These are phyloP conservation scores for Hylaeus volcanicus DNA, from an alignment of 1,140 invertebrate genomes.

Conservation along the genomic window DNA sequence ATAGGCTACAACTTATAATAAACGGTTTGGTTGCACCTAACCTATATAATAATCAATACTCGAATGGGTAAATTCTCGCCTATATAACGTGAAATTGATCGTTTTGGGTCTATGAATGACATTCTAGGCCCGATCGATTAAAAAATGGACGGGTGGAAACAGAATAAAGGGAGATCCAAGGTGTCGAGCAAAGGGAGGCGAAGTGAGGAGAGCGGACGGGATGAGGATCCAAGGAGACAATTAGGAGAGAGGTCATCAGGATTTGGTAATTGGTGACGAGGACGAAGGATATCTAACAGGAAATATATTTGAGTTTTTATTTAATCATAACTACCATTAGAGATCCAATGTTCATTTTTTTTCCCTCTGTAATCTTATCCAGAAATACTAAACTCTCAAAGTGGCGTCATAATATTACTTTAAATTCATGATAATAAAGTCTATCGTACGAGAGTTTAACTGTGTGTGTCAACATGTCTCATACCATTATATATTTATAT, in stretches of 20 bases:
- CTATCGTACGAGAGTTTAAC: conserved; percentile 77
- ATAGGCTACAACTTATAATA: conserved; percentile 75
- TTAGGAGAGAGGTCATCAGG: too few relatives aligned
- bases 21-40: conserved; percentile 67
- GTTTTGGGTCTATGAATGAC: conserved; percentile 53
- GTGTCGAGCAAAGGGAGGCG: not conserved
- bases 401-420: conserved; percentile 77
- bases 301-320: conserved; percentile 76
- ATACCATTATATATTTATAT: conserved; percentile 68
- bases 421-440: conserved; percentile 78
- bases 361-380: conserved; percentile 61
- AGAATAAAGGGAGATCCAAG: conserved; percentile 25
- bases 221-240: not conserved
- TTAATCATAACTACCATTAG: conserved; percentile 75
- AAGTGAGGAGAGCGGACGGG: not conserved
- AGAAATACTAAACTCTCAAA: conserved; percentile 76
- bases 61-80: conserved; percentile 37
- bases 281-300: conserved; percentile 70
- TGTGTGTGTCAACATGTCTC: conserved; percentile 73
- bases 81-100: conserved; percentile 51
- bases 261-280: not conserved
- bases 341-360: conserved; percentile 68
- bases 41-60: conserved; percentile 61
- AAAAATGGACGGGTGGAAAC: conserved; percentile 57
- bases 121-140: conserved; percentile 60